Base-by-base conservation (phyloP, 2,797 vertebrate species). In the Sebastes minor region DNA sequence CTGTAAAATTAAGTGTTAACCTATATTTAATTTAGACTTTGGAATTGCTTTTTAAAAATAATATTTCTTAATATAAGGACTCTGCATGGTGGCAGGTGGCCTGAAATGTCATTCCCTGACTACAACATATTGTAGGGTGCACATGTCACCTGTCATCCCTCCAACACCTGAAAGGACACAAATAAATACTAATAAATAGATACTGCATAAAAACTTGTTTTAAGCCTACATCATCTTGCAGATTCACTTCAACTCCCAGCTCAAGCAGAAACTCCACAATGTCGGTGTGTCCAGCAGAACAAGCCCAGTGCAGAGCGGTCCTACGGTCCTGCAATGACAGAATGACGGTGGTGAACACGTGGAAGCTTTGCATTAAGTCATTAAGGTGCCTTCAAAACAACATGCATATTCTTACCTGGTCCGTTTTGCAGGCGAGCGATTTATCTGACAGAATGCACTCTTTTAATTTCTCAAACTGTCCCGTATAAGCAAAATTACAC, bases 231-330 rank as follows among this genome's bases (percentile, higher is more conserved):
- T 99, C 98, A 89, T 99, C 98, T 86, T 97, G 95, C 55, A 96
- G 93, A 78, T 97, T 94, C 57, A 99, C 96, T 11, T 98, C 97
- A 64, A 96, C 97, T 61, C 96, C 97, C 68, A 98, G 87, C 18
- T 95, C 91, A 2, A 99, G 89, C 56, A 99, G 95, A 67, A 98
- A 97, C 25, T 96, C 93, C 10, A 96, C 97, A 55, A 99, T 95
- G 20, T 97, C 86, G 11, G 93, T 92, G 92, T 97, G 97, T 46
- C 98, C 98, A 1, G 98, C 98, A 25, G 98, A 99, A 84, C 98
- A 99, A 6, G 98, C 97, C 98, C 98, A 99, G 73, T 99, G 98
- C 32, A 99, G 94, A 1, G 96, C 96, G 6, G 97, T 98, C 65
- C 98, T 95, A 5, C 91, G 89, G 91, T 97, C 98, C 98, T 97